A percentile compares a stretch with the other conserved stretches of the same genome.
phyloP scores from a whole-genome alignment of 2,888 invertebrate genomes.

The Petrophora chlorosata region DNA sequence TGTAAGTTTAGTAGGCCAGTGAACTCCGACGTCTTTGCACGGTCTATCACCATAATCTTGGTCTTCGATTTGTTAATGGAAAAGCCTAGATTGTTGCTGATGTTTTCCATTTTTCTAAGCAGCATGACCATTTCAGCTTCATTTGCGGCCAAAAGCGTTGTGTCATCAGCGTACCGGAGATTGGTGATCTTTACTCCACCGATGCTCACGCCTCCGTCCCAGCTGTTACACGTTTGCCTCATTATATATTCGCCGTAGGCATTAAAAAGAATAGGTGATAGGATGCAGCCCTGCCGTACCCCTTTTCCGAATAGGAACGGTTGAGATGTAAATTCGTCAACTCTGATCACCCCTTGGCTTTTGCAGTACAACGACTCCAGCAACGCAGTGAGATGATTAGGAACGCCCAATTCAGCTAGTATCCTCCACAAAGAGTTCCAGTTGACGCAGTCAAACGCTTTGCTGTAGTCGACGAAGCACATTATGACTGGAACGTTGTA shows the following conservation, averaged over 20 bases:
- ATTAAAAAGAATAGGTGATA: conserved; percentile 5
- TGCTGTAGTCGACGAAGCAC: too few relatives aligned
- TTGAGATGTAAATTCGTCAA: neutral
- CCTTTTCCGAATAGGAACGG: neutral
- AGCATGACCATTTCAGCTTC: neutral
- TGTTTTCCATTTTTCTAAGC: neutral
- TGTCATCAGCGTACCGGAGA: neutral
- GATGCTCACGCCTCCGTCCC: neutral
- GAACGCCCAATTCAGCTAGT: too few relatives aligned
- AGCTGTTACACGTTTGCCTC: neutral
- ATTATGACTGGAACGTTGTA: too few relatives aligned
- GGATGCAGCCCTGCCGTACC: conserved; percentile 2
- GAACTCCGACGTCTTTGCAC: neutral
- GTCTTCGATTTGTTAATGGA: neutral
- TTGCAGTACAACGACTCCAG: too few relatives aligned
- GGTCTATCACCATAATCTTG: neutral
- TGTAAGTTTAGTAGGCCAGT: neutral
- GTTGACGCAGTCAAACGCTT: too few relatives aligned
- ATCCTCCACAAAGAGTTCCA: too few relatives aligned
- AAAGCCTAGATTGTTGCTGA: neutral
- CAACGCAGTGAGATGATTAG: too few relatives aligned
- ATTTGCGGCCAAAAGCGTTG: neutral
- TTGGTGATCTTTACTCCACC: neutral
- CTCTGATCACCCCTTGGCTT: neutral
- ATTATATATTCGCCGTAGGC: conserved; percentile 4